Base-by-base conservation (phyloP, 2,888 invertebrate genomes). In the Mythimna albipuncta region DNA sequence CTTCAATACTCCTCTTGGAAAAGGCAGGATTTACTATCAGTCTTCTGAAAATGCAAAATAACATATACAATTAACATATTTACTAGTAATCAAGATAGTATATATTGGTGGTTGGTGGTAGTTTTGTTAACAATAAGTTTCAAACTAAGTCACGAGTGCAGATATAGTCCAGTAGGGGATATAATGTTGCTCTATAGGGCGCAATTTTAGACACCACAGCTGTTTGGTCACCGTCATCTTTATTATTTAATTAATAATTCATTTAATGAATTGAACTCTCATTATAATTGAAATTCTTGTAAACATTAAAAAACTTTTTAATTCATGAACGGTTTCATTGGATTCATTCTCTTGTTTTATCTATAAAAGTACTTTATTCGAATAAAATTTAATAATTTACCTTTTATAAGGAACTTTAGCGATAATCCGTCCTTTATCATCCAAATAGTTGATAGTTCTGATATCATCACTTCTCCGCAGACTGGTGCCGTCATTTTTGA, bases 1-100 rank as follows among this genome's bases (percentile, higher is more conserved):
- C 87, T 47, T 93, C 88, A 32, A 91, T 77, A 72, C 96, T 96
- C 71, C 96, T 89, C 83, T 96, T 96, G 0, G 94, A 92, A 52
- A 96, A 95, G 0, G 91, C 94, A 75, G 95, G 94, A 66, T 93
- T 94, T 6, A 93, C 89, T 2, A 93, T 91, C 2, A 81, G 63
- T 70, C 85, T 90, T 75, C 95, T 95, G 87, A 87, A 88, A 41
- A 19, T n/a, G 44, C 9, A 19, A 61, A 61, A 47, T 47, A 13
- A 5, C 2, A 44, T 44, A 44, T 44, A 6, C 16, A 47, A 47
- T 47, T 47, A 47, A 47, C 16, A 47, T 47, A 9, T 47, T 47
- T 47, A 47, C 47, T 16, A 47, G 47, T 47, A 16, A 47, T 16
- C 47, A 16, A 16, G 6, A 16, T 16, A 13, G 5, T 41, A 4